A percentile compares a stretch with the other conserved stretches of the same genome.
These are phyloP conservation scores for Indicator indicator DNA, from an alignment of 2,113 vertebrate species.

Conservation along the genomic window DNA sequence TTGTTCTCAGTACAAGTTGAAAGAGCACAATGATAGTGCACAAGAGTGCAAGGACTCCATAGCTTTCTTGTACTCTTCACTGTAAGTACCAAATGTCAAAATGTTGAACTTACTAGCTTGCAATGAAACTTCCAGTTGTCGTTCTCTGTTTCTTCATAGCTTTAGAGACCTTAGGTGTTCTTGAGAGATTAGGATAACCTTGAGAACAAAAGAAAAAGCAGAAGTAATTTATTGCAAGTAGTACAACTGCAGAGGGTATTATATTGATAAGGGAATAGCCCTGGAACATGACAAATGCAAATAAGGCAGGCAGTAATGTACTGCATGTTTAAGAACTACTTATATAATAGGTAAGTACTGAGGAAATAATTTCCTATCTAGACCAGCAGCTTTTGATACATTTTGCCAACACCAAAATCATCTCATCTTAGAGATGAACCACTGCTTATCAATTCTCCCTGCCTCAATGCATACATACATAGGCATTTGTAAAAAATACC, in stretches of 20 bases:
- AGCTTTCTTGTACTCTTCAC: neutral
- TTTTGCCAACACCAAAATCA: neutral
- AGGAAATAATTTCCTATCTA: neutral
- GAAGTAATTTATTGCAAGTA: conserved; percentile 35
- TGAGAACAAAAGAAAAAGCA: conserved; percentile 52
- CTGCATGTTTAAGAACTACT: conserved; percentile 21
- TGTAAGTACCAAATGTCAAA: neutral
- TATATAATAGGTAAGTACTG: conserved; percentile 8
- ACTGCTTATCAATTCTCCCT: neutral
- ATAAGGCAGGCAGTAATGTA: conserved; percentile 8
- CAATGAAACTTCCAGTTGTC: neutral
- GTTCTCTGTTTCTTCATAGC: neutral
- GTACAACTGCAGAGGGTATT: neutral
- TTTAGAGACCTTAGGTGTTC: neutral
- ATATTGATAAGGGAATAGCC: conserved; percentile 56
- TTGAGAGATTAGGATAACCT: conserved; percentile 34
- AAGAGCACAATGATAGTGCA: neutral
- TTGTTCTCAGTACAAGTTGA: neutral
- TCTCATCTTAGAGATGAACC: neutral
- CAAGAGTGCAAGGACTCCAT: neutral
- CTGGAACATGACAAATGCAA: conserved; percentile 51
- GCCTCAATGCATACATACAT: neutral
- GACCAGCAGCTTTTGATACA: neutral
- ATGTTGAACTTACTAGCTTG: neutral
- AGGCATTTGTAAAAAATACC: neutral